Percentiles rank a stretch among this genome's conserved stretches.
Evolutionary conservation across 2,888 invertebrate species (phyloP).

Genomic region (Hesperia comma): DNA sequence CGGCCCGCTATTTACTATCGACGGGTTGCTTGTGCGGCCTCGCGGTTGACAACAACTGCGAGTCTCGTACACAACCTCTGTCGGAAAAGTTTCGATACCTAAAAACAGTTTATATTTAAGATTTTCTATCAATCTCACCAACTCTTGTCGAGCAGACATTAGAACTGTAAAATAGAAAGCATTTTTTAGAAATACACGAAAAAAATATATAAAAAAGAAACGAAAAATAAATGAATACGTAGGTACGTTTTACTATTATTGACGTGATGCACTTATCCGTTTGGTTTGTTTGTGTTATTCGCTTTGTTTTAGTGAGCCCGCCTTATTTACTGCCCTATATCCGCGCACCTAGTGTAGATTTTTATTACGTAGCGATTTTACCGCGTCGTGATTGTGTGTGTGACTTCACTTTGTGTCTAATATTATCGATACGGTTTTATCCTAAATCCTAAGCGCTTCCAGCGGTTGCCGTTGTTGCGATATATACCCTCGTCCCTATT

Average conservation of each 20-base stretch:
- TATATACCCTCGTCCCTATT: constrained; percentile 28
- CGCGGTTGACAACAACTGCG: too few relatives aligned
- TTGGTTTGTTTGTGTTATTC: constrained; percentile 70
- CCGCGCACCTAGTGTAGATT: constrained; percentile 68
- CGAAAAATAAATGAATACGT: constrained; percentile 61
- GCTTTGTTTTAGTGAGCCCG: constrained; percentile 79
- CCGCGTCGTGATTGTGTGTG: constrained; percentile 51
- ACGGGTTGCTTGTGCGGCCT: too few relatives aligned
- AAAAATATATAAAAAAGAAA: constrained; percentile 62
- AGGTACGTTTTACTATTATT: constrained; percentile 68
- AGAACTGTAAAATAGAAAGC: constrained; percentile 75
- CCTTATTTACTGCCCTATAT: constrained; percentile 61
- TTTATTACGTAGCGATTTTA: constrained; percentile 39
- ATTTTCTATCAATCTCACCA: too few relatives aligned
- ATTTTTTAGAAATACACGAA: constrained; percentile 68
- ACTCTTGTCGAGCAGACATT: too few relatives aligned
- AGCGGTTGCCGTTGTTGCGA: constrained; percentile 38
- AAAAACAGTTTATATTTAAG: too few relatives aligned
- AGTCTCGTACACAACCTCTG: too few relatives aligned
- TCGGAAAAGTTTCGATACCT: too few relatives aligned
- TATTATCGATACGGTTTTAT: constrained; percentile 16
- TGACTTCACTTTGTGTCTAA: constrained; percentile 38
- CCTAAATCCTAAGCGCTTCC: constrained; percentile 44
- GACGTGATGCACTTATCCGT: constrained; percentile 80
- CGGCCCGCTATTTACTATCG: too few relatives aligned